A percentile compares a stretch with the other conserved stretches of the same genome.
These are phyloP conservation scores for Pinctada fucata DNA, from an alignment of 2,888 invertebrate genomes.

Conservation along the genomic window DNA sequence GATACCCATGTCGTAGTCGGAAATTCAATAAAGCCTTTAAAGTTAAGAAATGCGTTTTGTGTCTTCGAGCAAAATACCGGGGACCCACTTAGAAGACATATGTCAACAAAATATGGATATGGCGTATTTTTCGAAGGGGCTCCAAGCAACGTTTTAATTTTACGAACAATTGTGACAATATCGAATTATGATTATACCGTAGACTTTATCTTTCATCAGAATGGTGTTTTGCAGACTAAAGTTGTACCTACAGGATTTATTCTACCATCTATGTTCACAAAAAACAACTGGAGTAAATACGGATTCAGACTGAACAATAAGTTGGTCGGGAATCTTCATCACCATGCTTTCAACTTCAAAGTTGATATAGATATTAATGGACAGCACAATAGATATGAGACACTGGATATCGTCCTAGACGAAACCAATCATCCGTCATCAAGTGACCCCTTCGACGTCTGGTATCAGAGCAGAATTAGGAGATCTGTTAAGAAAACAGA, in stretches of 20 bases:
- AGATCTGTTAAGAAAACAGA: constrained; percentile 55
- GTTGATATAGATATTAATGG: constrained; percentile 66
- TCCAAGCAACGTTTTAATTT: constrained; percentile 55
- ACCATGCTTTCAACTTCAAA: constrained; percentile 67
- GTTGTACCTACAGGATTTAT: constrained; percentile 30
- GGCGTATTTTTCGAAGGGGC: constrained; percentile 57
- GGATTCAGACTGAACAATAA: constrained; percentile 61
- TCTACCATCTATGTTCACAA: constrained; percentile 45
- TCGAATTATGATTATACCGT: constrained; percentile 68
- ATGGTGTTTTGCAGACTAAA: constrained; percentile 46
- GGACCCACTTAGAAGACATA: constrained; percentile 64
- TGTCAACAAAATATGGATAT: constrained; percentile 26
- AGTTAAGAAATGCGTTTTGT: constrained; percentile 65
- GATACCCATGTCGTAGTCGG: constrained; percentile 60
- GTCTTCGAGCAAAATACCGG: constrained; percentile 69
- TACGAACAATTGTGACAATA: constrained; percentile 58
- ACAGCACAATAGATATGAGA: constrained; percentile 65
- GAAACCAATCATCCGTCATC: constrained; percentile 44
- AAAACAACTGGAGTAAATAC: constrained; percentile 53
- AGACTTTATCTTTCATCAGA: constrained; percentile 67
- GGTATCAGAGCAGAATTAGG: constrained; percentile 50
- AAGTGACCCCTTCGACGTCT: constrained; percentile 31
- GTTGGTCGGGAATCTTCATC: constrained; percentile 62
- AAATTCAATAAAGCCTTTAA: constrained; percentile 53
- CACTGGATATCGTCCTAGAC: constrained; percentile 56